Evolutionary conservation across 2,113 vertebrate species (phyloP), one percentile per base, ranked within the genome.

Genomic region (Mesoclemmys tuberculata): DNA sequence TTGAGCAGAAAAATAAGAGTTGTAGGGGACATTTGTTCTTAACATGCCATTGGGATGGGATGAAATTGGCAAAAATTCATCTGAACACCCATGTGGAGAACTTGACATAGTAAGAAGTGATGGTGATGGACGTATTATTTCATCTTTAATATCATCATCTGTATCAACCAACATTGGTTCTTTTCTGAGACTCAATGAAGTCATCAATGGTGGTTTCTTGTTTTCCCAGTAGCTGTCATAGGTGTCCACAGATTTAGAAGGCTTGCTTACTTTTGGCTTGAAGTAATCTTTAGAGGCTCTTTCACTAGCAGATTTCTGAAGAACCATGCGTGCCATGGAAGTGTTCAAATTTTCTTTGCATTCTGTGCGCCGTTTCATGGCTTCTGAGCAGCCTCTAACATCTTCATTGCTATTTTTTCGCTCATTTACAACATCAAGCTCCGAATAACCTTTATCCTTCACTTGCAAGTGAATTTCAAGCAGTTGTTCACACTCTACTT

Each of bases 401-500:
- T 99, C 99, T 94, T 99, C 99, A 1, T 96, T 92, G 95, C 99
- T 99, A 87, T 92, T 98, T 97, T 95, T 98, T 48, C 99, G 98
- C 58, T 99, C 98, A 1, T 98, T 98, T 85, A 99, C 95, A 7
- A 99, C 98, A 5, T 99, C 99, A 77, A 99, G 94, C 97, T 99
- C 99, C 0, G 98, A 98, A 61, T 97, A 98, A 24, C 99, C 99
- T 46, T 99, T 98, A 51, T 99, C 99, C 86, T 99, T 99, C 94
- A 99, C 99, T 93, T 99, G 98, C 26, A 99, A 97, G 93, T 99
- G 99, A 77, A 99, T 99, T 95, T 99, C 99, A 56, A 98, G 98
- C 49, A 99, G 98, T 90, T 99, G 99, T 95, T 99, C 99, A 55
- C 99, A 99, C 82, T 99, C 99, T 1, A 99, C 99, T 97, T 99